phyloP scores from a whole-genome alignment of 2,888 invertebrate species.

The Standfussiana lucernea region DNA sequence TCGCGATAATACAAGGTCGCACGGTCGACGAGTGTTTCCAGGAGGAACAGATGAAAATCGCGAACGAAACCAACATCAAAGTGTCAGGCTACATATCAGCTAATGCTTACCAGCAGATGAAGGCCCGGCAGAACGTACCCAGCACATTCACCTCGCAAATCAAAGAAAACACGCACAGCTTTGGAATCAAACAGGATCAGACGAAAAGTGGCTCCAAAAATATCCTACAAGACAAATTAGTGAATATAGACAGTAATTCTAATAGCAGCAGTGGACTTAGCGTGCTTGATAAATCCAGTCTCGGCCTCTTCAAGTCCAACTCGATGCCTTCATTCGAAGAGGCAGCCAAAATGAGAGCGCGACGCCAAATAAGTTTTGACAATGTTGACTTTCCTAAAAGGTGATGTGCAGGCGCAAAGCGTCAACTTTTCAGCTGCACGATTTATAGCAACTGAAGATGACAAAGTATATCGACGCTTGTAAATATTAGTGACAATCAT shows the following conservation, averaged over 20 bases:
- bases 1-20: conserved; percentile 92
- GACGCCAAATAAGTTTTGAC: conserved; percentile 92
- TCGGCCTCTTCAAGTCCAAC: conserved; percentile 83
- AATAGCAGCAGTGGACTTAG: conserved; percentile 82
- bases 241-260: conserved; percentile 85
- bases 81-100: conserved; percentile 90
- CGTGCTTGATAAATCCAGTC: conserved; percentile 78
- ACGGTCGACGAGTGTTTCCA: conserved; percentile 92
- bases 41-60: conserved; percentile 83
- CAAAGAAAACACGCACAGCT: conserved; percentile 85
- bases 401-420: conserved; percentile 73
- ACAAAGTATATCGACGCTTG: conserved; percentile 29
- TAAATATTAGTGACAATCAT: conserved; percentile 62
- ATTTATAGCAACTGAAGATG: conserved; percentile 28
- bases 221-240: conserved; percentile 87
- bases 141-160: conserved; percentile 80
- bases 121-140: conserved; percentile 72
- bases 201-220: conserved; percentile 83
- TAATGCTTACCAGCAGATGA: conserved; percentile 83
- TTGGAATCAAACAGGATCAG: conserved; percentile 77
- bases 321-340: conserved; percentile 88
- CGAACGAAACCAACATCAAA: conserved; percentile 79
- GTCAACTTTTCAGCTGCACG: conserved; percentile 24
- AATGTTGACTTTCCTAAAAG: conserved; percentile 88
- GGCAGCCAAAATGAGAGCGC: conserved; percentile 88